These are phyloP conservation scores for Paelopatides confundens DNA, from an alignment of 53 echinoderm and acorn worm genomes.

Conservation along the genomic window DNA sequence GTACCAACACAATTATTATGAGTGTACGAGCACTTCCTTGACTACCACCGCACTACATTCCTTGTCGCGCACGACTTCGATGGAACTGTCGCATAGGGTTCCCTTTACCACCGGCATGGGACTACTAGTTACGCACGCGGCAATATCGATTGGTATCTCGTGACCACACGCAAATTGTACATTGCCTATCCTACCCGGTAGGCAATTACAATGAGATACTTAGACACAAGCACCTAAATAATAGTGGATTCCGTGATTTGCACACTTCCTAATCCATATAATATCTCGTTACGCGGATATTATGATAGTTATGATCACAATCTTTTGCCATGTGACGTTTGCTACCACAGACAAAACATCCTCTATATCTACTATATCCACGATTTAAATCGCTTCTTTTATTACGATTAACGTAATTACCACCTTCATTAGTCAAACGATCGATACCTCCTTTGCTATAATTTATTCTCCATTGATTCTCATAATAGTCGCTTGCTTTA, in stretches of 20 bases:
- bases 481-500: no score
- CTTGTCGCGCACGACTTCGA: conserved; percentile 14
- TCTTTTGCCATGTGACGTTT: neutral
- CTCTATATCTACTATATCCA: neutral
- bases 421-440: no score
- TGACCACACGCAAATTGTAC: conserved; percentile 18
- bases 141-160: conserved; percentile 11
- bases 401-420: neutral
- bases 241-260: neutral
- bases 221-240: neutral
- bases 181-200: neutral
- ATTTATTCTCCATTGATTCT: neutral
- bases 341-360: neutral
- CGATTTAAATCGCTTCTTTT: neutral
- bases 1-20: neutral
- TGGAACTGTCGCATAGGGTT: neutral
- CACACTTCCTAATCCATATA: neutral
- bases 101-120: conserved; percentile 21
- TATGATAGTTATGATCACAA: neutral
- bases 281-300: neutral
- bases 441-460: neutral
- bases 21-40: neutral
- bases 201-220: neutral
- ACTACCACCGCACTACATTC: conserved; percentile 26
- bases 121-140: neutral